phyloP scores from a whole-genome alignment of 1,140 invertebrate genomes.

The Chrysopa pallens region DNA sequence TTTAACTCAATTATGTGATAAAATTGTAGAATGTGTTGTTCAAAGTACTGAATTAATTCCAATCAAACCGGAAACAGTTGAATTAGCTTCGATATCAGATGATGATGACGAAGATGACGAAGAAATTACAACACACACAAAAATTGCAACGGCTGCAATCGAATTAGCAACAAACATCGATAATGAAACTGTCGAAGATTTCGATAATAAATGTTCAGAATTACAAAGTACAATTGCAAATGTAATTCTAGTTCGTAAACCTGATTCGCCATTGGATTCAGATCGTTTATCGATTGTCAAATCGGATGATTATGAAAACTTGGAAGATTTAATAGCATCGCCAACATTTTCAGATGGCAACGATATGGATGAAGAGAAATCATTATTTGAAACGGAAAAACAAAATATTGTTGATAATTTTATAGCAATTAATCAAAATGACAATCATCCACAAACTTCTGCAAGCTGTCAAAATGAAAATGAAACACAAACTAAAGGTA shows the following conservation, averaged over 20 bases:
- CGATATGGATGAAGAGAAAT: constrained; percentile 9
- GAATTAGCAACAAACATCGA: background rate
- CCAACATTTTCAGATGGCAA: no score
- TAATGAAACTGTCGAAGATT: background rate
- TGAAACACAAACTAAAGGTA: no score
- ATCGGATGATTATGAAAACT: background rate
- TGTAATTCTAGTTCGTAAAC: background rate
- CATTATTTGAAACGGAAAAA: constrained; percentile 1
- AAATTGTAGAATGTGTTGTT: no score
- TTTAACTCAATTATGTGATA: no score
- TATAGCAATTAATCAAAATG: constrained; percentile 6
- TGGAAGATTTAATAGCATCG: no score
- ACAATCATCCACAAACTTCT: background rate
- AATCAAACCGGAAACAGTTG: no score
- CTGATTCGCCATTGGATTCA: background rate
- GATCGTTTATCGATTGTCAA: background rate
- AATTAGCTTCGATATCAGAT: no score
- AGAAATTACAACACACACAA: no score
- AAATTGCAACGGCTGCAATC: background rate
- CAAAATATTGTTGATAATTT: constrained; percentile 12
- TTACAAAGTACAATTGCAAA: background rate
- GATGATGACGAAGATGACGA: no score
- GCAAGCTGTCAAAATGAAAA: no score
- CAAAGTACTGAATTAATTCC: no score
- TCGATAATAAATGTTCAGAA: background rate